Evolutionary conservation across 2,888 invertebrate species (phyloP), one percentile per base, ranked within the genome.

Genomic region (Himalopsyche kuldschensis): DNA sequence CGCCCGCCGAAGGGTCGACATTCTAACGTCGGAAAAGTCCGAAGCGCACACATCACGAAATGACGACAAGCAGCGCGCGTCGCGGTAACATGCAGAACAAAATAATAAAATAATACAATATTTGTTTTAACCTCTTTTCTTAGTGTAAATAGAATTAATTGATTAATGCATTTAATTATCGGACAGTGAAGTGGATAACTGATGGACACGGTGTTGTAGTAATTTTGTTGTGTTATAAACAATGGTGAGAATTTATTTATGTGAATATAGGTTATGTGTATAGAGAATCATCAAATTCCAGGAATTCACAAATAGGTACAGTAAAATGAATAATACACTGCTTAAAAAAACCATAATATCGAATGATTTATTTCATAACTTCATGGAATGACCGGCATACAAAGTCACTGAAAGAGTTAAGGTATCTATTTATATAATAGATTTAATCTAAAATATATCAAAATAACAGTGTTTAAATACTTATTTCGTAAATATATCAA

Each of bases 1-100:
- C 69, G 69, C 69, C 69, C 69, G 69, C 69, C 69, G 69, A 69
- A 69, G 69, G 69, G 69, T 69, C 69, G 69, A 69, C 69, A 69
- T 69, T 27, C 20, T 69, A 69, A 15, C 69, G 69, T 69, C 69
- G 69, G 69, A 11, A 69, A 69, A 24, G 27, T 69, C 30, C 69
- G 30, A 27, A 69, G 69, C 69, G 27, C 27, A 27, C 24, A 69
- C 69, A 69, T 30, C 69, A 11, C 15, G 69, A 69, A 69, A 27
- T 27, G 27, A 69, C 27, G 69, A 69, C 69, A 69, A 69, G 15
- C 69, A 69, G 69, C 69, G 69, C 69, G 69, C 69, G 15, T 27
- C 69, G 69, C 69, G 69, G 69, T 30, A 69, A 69, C 6, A 69
- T 69, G 8, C 27, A 30, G 69, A 69, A 69, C 69, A 69, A 69